Conservation (phyloP, 2,113 vertebrate genomes). For the Gambusia holbrooki region DNA sequence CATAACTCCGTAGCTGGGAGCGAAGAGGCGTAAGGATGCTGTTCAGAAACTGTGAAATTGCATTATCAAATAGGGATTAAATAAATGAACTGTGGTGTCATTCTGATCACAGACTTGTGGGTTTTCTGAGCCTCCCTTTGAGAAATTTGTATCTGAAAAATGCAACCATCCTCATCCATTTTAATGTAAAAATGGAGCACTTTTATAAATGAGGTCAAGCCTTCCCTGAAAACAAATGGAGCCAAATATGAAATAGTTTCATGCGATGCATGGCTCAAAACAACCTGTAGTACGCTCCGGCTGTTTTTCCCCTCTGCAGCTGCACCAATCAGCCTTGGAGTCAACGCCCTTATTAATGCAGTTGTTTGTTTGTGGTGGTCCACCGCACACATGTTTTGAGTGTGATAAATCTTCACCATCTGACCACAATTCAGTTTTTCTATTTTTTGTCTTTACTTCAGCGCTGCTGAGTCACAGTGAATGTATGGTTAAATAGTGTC, state of each 20-base stretch:
- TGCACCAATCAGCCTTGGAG: conserved; percentile 11
- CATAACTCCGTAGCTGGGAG: neutral
- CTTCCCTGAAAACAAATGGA: neutral
- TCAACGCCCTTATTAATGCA: conserved; percentile 8
- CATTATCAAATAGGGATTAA: neutral
- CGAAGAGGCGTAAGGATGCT: conserved; percentile 2
- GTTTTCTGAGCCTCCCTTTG: neutral
- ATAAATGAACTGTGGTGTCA: neutral
- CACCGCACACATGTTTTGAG: conserved; percentile 20
- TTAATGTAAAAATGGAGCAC: neutral
- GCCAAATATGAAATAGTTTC: conserved; percentile 1
- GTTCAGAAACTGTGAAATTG: neutral
- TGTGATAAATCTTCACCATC: conserved; percentile 42
- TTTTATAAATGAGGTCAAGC: neutral
- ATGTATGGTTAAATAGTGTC: conserved; percentile 85
- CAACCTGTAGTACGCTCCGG: neutral
- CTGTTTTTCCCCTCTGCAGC: neutral
- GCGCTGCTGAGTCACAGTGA: conserved; percentile 48
- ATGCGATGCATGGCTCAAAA: conserved; percentile 2
- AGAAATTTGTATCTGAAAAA: neutral
- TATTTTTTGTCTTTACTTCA: conserved; percentile 45
- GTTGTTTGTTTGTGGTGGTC: conserved; percentile 21
- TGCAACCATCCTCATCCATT: neutral
- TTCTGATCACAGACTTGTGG: neutral
- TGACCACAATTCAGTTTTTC: conserved; percentile 39